Conservation (phyloP, 1,140 invertebrate genomes). For the Drosophila sproati region DNA sequence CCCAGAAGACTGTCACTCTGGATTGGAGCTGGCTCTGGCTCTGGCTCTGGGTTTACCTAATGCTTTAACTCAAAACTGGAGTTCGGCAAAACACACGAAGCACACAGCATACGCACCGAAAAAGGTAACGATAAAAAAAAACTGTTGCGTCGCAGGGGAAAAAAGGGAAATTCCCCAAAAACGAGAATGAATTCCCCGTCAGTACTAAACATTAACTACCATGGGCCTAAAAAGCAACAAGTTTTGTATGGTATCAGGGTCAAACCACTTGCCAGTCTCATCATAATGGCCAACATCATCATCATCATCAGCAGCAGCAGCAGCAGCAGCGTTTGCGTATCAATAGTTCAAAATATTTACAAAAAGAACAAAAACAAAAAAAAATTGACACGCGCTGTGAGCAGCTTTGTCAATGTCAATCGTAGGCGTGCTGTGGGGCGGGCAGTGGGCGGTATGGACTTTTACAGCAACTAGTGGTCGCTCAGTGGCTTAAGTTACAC, state of each 20-base stretch:
- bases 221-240: constrained; percentile 62
- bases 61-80: constrained; percentile 53
- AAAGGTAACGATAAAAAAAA: constrained; percentile 5
- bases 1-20: constrained; percentile 65
- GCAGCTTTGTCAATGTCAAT: constrained; percentile 74
- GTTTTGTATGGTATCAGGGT: constrained; percentile 76
- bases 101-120: constrained; percentile 28
- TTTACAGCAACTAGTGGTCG: constrained; percentile 74
- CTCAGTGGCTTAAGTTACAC: constrained; percentile 65
- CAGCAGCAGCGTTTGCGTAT: constrained; percentile 49
- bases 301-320: constrained; percentile 1
- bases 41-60: constrained; percentile 40
- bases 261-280: constrained; percentile 37
- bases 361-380: constrained; percentile 21
- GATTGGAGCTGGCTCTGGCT: constrained; percentile 30
- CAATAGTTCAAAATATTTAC: constrained; percentile 79
- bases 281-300: constrained; percentile 12
- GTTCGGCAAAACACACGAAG: constrained; percentile 68
- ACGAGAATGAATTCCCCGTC: constrained; percentile 25
- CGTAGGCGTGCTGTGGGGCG: constrained; percentile 2
- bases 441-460: neutral
- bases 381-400: constrained; percentile 41
- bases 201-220: constrained; percentile 40
- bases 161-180: constrained; percentile 32
- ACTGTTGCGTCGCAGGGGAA: constrained; percentile 54